Base-by-base conservation (phyloP, 2,888 invertebrate genomes). In the Nymphalis c-album region DNA sequence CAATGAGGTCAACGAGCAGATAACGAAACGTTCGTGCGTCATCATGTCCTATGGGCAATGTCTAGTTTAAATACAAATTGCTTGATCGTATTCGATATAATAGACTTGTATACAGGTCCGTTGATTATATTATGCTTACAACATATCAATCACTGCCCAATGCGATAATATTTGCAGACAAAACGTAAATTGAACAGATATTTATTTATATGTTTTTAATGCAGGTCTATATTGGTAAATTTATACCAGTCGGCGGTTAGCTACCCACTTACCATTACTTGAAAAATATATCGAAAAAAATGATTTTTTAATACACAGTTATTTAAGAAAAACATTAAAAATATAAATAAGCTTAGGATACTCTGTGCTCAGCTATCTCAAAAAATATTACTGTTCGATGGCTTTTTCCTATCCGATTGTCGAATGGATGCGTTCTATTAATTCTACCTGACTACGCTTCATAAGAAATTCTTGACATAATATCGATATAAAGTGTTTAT, bases 1-100 rank as follows among this genome's bases (percentile, higher is more conserved):
- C 79, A 80, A 81, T 83, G 86, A 86, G 89, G 87, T 87, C 85
- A 88, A 83, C 84, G 82, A 77, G 75, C 67, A 84, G 87, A 87
- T 88, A 88, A 84, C 82, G 80, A 80, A 72, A 74, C 62, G 75
- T 75, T 76, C 79, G 86, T 87, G 86, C 88, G 89, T 89, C 88
- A 88, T 60, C 71, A 51, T 18, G 31, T 65, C 45, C 61, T 58
- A 31, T 31, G 57, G 60, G 48, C 53, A 65, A 60, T 65, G 68
- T 70, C 68, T 57, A 40, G 40, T 35, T 57, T 40, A 57, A 40
- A 40, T 40, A 57, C 35, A 40, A 40, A 40, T 40, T 40, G 18
- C 18, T 40, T 57, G 35, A 55, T 55, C 17, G 35, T 40, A 57
- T 18, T 40, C 20, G 35, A n/a, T 57, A 13, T 26, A 40, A n/a